Base-by-base conservation (phyloP, 2,888 invertebrate species). In the Morpho helenor region DNA sequence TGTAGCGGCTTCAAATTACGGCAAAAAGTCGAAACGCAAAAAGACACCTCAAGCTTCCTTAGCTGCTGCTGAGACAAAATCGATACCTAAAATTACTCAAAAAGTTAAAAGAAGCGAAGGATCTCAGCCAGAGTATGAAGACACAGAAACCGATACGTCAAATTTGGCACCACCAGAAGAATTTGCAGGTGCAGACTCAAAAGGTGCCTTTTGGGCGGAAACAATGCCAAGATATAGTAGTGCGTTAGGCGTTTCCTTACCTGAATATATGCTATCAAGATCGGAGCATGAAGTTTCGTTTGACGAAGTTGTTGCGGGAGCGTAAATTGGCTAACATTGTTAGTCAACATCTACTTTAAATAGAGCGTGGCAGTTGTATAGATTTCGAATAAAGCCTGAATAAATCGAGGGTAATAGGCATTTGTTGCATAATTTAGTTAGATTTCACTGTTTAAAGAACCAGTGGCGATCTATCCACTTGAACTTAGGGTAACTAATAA, bases 251-350 rank as follows among this genome's bases (percentile, higher is more conserved):
- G 91, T 94, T 10, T 91, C 93, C 43, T 78, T 95, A 63, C 95
- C 95, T 1, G 92, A 91, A 68, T 95, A 92, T 71, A 95, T 95
- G 94, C 75, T 94, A 57, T 89, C 92, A 60, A 92, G 91, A 76
- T 93, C 94, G 46, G 94, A 94, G 64, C 93, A 93, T 68, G 95
- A 95, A 82, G 87, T 87, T 70, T 92, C 93, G 60, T 94, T 94
- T 74, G 94, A 95, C 74, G 92, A 91, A 79, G 77, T 77, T 47
- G 85, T 90, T 63, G 85, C 86, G 60, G 82, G 82, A 72, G 89
- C 82, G 77, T 90, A 88, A 79, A 73, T 68, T 68, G 73, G 68
- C 71, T 74, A 67, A 74, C 69, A 69, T 72, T 76, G 72, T 84
- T 84, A 76, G 77, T 79, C 81, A 85, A 87, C 71, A 71, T 75